A percentile compares a stretch with the other conserved stretches of the same genome.
Evolutionary conservation across 2,113 vertebrate genomes (phyloP).

Genomic region (Eretmochelys imbricata): DNA sequence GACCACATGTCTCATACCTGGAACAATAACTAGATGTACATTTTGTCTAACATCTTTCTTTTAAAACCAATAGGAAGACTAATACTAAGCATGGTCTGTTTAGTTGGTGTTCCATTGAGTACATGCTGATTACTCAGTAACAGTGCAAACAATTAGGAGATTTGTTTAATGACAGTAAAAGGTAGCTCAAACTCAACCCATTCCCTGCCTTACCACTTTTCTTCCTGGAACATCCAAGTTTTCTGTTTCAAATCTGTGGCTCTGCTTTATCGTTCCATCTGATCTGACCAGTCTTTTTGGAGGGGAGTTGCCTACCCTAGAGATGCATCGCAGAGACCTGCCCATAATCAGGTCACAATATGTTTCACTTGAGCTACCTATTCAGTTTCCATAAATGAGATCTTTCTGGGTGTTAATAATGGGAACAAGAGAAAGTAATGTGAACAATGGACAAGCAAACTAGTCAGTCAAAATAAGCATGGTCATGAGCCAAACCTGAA

Average conservation of each 20-base stretch:
- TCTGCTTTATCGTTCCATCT: not conserved
- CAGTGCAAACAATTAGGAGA: not conserved
- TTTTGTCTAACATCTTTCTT: not conserved
- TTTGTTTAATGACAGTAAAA: not conserved
- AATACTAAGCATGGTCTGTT: not conserved
- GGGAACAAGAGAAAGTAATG: not conserved
- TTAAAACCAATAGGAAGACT: not conserved
- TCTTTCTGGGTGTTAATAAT: not conserved
- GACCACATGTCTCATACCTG: accelerated
- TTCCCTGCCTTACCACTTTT: not conserved
- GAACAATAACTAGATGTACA: not conserved
- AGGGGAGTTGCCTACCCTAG: not conserved
- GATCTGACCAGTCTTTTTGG: not conserved
- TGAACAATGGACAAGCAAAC: not conserved
- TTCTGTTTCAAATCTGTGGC: not conserved
- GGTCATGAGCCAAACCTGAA: not conserved
- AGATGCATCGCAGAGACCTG: not conserved
- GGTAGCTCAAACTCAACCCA: not conserved
- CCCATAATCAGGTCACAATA: not conserved
- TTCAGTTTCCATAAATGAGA: not conserved
- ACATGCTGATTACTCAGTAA: not conserved
- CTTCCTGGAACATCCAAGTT: not conserved
- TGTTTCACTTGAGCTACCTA: not conserved
- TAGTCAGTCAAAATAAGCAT: not conserved
- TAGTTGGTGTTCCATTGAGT: not conserved